Base-by-base conservation (phyloP, 2,888 invertebrate species). In the Amphimallon solstitiale region DNA sequence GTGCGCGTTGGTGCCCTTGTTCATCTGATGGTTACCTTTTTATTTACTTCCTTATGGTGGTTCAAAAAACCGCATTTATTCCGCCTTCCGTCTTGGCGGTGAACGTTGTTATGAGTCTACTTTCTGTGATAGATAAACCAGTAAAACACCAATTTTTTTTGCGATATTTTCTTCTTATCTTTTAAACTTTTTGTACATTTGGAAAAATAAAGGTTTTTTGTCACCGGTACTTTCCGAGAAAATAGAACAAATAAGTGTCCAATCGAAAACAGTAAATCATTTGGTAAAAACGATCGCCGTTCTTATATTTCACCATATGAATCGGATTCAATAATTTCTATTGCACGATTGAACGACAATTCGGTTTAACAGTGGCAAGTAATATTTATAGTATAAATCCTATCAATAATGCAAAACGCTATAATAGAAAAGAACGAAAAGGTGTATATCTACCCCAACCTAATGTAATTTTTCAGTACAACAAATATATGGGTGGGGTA, bases 221-320 rank as follows among this genome's bases (percentile, higher is more conserved):
- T 14, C 45, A 45, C 14, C 45, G 45, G 45, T 23, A 45, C 45
- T 45, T 14, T 45, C 14, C 45, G 45, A 45, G 45, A 45, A 45
- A 40, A 7, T n/a, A 40, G 12, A n/a, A 40, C 6, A 12, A n/a
- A n/a, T n/a, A n/a, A n/a, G n/a, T n/a, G 45, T 45, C 45, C 45
- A 45, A 45, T 45, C 45, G 45, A 45, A 45, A 45, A 15, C 45
- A 45, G 45, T 45, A 9, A 45, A 45, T 45, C 12, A 45, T 45
- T 45, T 45, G 45, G 45, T 15, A 45, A 45, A 45, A 15, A 45
- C 14, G 14, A 45, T 45, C 3, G 45, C 45, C 3, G 45, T 45
- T 45, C 45, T 45, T 45, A 45, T 45, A 45, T 45, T 45, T 45
- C 12, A 45, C 2, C 45, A 45, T 45, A 45, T 14, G 45, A 45